Conservation (phyloP, 2,113 vertebrate species). For the Chamaea fasciata region DNA sequence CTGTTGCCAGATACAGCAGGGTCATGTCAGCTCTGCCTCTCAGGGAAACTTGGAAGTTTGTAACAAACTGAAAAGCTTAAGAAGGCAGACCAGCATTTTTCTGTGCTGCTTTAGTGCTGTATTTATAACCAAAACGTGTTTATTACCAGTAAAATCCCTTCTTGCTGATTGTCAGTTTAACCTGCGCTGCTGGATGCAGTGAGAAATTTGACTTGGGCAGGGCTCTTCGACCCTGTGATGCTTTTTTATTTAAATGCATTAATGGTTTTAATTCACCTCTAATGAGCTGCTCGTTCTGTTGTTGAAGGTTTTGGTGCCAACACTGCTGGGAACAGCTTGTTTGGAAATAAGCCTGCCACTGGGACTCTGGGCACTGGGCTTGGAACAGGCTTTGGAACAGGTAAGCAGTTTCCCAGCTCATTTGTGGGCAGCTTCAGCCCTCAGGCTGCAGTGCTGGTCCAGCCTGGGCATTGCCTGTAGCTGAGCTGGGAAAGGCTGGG, state of each 20-base stretch:
- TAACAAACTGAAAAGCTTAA: background rate
- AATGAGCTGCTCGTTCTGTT: background rate
- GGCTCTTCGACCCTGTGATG: background rate
- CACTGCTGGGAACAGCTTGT: conserved; percentile 80
- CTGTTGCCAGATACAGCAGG: background rate
- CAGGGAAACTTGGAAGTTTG: background rate
- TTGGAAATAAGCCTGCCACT: conserved; percentile 86
- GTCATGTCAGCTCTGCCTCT: background rate
- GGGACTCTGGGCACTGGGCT: conserved; percentile 86
- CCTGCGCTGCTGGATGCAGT: background rate
- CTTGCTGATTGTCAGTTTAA: background rate
- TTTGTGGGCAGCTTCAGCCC: background rate
- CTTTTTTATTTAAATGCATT: background rate
- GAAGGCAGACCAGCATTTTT: background rate
- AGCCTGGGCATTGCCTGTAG: background rate
- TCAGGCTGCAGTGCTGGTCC: background rate
- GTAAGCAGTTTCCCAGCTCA: conserved; percentile 58
- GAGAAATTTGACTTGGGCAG: background rate
- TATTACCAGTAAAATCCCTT: background rate
- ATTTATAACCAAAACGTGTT: background rate
- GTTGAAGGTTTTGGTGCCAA: conserved; percentile 83
- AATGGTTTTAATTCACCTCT: background rate
- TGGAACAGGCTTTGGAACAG: conserved; percentile 86
- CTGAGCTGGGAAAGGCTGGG: background rate
- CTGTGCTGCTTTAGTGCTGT: background rate